A percentile compares a stretch with the other conserved stretches of the same genome.
Conservation (phyloP, 2,888 invertebrate genomes). For the Acanthoscelides obtectus region DNA sequence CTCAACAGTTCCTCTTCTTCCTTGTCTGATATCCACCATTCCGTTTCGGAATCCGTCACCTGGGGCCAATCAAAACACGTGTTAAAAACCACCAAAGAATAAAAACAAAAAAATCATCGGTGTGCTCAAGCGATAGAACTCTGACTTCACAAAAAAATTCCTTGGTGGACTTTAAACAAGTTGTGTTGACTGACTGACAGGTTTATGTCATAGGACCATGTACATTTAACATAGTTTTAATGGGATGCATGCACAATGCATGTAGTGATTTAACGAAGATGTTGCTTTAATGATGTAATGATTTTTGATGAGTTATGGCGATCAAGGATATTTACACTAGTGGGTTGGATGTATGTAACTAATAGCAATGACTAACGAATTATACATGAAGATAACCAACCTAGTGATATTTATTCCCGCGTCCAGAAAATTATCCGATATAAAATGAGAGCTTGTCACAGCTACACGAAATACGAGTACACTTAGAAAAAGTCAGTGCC, state of each 20-base stretch:
- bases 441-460: too few relatives aligned
- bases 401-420: too few relatives aligned
- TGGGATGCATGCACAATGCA: background rate
- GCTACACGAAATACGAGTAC: too few relatives aligned
- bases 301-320: too few relatives aligned
- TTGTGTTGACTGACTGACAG: conserved; percentile 34
- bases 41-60: conserved; percentile 63
- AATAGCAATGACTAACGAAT: too few relatives aligned
- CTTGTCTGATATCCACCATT: conserved; percentile 73
- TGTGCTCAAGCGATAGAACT: background rate
- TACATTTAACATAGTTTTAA: conserved; percentile 1
- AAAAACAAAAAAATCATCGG: conserved; percentile 3
- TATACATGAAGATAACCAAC: too few relatives aligned
- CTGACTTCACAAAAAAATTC: background rate
- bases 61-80: conserved; percentile 46
- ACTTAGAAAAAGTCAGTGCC: too few relatives aligned
- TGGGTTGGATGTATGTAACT: too few relatives aligned
- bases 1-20: conserved; percentile 68
- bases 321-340: too few relatives aligned
- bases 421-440: too few relatives aligned
- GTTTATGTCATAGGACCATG: conserved; percentile 29
- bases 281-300: too few relatives aligned
- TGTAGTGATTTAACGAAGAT: too few relatives aligned
- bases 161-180: conserved; percentile 50
- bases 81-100: conserved; percentile 34